phyloP scores from a whole-genome alignment of 2,113 vertebrate species.

The Probosciger aterrimus region DNA sequence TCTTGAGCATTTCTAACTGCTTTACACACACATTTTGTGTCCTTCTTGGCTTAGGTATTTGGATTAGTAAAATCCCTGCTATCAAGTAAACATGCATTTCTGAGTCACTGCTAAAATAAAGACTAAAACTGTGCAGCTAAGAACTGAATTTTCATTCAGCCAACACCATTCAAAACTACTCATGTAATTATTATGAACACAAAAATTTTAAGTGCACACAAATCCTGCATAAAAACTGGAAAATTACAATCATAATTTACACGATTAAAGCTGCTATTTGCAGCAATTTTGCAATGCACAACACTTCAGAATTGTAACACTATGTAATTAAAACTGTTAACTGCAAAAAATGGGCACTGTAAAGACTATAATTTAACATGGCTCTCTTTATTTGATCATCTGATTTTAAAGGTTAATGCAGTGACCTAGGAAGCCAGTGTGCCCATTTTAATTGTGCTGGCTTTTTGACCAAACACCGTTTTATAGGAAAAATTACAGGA shows the following conservation, averaged over 20 bases:
- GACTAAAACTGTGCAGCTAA: constrained; percentile 9
- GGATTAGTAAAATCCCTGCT: background rate
- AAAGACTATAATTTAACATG: constrained; percentile 67
- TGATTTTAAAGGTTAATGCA: constrained; percentile 64
- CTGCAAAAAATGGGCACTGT: constrained; percentile 61
- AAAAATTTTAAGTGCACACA: background rate
- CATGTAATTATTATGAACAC: background rate
- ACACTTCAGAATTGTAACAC: constrained; percentile 57
- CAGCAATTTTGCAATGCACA: constrained; percentile 51
- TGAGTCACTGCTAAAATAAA: constrained; percentile 7
- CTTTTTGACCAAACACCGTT: constrained; percentile 22
- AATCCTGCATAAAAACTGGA: constrained; percentile 47
- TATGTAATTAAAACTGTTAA: constrained; percentile 75
- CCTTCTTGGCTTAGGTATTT: background rate
- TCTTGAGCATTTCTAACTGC: background rate
- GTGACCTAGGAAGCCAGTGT: constrained; percentile 43
- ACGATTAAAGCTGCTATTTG: constrained; percentile 69
- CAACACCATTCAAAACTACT: constrained; percentile 3
- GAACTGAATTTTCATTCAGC: background rate
- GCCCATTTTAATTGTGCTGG: background rate
- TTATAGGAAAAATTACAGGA: background rate
- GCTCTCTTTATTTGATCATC: constrained; percentile 52
- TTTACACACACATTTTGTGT: background rate
- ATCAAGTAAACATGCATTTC: constrained; percentile 7
- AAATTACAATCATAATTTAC: constrained; percentile 64